phyloP scores from a whole-genome alignment of 2,797 vertebrate species.

The Epinephelus malabaricus region DNA sequence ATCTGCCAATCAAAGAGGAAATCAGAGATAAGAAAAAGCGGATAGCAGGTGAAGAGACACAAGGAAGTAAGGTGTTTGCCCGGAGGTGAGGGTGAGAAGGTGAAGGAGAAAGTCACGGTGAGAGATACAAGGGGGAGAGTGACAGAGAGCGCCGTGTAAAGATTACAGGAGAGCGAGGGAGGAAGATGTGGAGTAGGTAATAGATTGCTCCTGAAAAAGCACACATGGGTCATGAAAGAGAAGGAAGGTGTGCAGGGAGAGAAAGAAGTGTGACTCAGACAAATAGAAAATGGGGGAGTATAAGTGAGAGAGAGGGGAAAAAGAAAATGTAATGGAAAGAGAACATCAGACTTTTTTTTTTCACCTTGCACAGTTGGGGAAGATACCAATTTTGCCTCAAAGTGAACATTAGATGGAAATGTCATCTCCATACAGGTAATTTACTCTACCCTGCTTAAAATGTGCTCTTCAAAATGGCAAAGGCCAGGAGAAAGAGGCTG shows the following conservation, averaged over 20 bases:
- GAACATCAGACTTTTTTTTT: conserved; percentile 46
- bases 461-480: conserved; percentile 67
- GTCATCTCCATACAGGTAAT: conserved; percentile 78
- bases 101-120: conserved; percentile 41
- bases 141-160: conserved; percentile 20
- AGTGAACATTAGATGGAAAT: conserved; percentile 83
- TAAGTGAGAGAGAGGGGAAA: background rate
- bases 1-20: conserved; percentile 75
- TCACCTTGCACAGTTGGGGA: conserved; percentile 43
- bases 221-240: conserved; percentile 54
- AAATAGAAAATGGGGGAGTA: conserved; percentile 47
- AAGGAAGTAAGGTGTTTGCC: conserved; percentile 32
- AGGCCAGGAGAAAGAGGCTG: conserved; percentile 50
- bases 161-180: conserved; percentile 16
- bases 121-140: conserved; percentile 27
- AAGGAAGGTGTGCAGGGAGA: conserved; percentile 22
- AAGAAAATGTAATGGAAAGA: conserved; percentile 58
- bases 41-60: conserved; percentile 58
- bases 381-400: conserved; percentile 72
- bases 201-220: conserved; percentile 63
- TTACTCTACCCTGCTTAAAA: conserved; percentile 70
- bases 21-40: conserved; percentile 74
- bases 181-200: conserved; percentile 48
- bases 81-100: conserved; percentile 41
- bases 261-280: conserved; percentile 47